Evolutionary conservation across 2,888 invertebrate species (phyloP), one percentile per base, ranked within the genome.

Genomic region (Macaria liturata): DNA sequence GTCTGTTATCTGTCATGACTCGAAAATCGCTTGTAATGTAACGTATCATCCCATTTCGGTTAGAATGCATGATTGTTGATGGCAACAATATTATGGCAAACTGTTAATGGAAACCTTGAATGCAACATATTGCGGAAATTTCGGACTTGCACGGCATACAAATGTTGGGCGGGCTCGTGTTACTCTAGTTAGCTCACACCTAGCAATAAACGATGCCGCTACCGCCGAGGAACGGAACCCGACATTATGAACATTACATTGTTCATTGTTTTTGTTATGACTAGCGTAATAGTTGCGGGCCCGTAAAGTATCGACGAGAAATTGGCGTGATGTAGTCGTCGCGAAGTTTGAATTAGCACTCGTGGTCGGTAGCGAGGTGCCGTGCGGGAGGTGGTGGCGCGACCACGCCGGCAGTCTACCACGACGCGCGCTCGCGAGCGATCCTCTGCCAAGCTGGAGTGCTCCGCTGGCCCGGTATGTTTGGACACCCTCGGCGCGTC

Each of bases 401-500:
- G 72, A 68, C 72, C 69, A 72, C 42, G n/a, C 77, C 80, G 85
- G 80, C 89, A 91, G 91, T 90, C 78, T 82, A 77, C 70, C 67
- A 79, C 81, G 78, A 78, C 70, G 79, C 91, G 90, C 87, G 88
- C 81, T 81, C 85, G 89, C 82, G 90, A 78, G 86, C 87, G 85
- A 81, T 84, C 76, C 85, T 79, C 79, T 82, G 67, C 71, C 83
- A 91, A 88, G 72, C 91, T 91, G 91, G 91, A 91, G 85, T 85
- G 83, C 75, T 87, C 91, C 82, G 83, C 83, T 77, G 90, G 84
- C 78, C 90, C 91, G 81, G 81, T 88, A 89, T 91, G 92, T 76
- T 82, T 93, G 88, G 93, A 91, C 83, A 91, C 83, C 76, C 83
- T 91, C 75, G 86, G 84, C 75, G 87, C 84, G 70, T 82, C 90